These are phyloP conservation scores for Actinia tenebrosa DNA, from an alignment of 64 coral and sea anemone genomes.

Conservation along the genomic window DNA sequence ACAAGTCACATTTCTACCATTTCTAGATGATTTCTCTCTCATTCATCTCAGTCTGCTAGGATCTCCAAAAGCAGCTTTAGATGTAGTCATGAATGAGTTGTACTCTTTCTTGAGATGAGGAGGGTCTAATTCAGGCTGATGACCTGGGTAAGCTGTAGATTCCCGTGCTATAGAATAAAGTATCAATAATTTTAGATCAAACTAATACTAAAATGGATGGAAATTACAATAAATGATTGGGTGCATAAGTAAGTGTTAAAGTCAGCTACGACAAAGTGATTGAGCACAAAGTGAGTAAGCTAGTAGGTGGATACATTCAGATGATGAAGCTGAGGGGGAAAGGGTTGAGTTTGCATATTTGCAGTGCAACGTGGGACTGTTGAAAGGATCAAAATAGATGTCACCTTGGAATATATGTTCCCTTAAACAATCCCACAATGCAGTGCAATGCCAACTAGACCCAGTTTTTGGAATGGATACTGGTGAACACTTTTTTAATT, in stretches of 20 bases:
- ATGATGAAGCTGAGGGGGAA: too few species aligned
- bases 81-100: slow-evolving; percentile 90
- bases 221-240: background rate
- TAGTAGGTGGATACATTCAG: too few species aligned
- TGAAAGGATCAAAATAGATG: too few species aligned
- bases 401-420: too few species aligned
- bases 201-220: background rate
- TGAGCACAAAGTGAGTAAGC: background rate
- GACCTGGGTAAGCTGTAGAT: slow-evolving; percentile 85
- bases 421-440: too few species aligned
- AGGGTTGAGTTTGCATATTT: too few species aligned
- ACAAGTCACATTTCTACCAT: background rate
- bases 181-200: background rate
- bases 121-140: slow-evolving; percentile 92
- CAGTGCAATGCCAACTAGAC: too few species aligned
- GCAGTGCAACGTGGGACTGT: too few species aligned
- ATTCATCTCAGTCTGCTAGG: slow-evolving; percentile 53
- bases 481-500: too few species aligned
- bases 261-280: background rate
- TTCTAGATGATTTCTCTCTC: background rate
- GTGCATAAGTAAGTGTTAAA: too few species aligned
- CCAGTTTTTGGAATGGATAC: too few species aligned
- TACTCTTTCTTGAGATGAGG: slow-evolving; percentile 74
- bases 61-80: slow-evolving; percentile 83
- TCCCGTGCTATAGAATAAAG: slow-evolving; percentile 61